Percentiles rank a stretch among this genome's conserved stretches.
These are phyloP conservation scores for Stichodactyla helianthus DNA, from an alignment of 64 coral and sea anemone species.

Conservation along the genomic window DNA sequence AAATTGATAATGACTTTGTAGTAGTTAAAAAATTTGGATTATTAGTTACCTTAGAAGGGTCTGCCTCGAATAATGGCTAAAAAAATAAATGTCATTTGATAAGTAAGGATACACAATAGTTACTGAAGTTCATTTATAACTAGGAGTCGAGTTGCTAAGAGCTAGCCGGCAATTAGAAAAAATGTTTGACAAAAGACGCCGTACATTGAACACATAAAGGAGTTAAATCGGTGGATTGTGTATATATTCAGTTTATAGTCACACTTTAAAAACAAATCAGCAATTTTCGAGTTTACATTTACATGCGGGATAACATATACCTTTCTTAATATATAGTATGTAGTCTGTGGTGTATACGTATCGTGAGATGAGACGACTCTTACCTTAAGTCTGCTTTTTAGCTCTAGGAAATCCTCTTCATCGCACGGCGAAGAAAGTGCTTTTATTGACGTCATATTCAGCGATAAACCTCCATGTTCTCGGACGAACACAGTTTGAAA, in stretches of 20 bases:
- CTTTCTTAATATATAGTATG: neutral
- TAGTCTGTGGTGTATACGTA: neutral
- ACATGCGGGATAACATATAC: neutral
- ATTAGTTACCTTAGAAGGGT: slow-evolving; percentile 47
- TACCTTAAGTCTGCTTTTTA: slow-evolving; percentile 39
- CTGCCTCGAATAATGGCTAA: slow-evolving; percentile 63
- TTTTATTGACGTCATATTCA: slow-evolving; percentile 20
- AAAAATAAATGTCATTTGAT: slow-evolving; percentile 11
- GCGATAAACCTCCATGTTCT: neutral
- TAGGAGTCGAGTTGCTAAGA: neutral
- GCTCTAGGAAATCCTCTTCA: slow-evolving; percentile 41
- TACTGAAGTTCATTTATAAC: slow-evolving; percentile 4
- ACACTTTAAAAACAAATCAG: neutral
- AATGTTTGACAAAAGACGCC: neutral
- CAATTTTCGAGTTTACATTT: too few relatives aligned
- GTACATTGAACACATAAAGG: neutral
- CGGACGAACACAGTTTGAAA: neutral
- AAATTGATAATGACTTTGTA: neutral
- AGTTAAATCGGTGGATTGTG: neutral
- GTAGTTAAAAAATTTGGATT: neutral
- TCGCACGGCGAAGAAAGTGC: neutral
- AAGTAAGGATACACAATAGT: neutral
- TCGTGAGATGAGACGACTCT: neutral
- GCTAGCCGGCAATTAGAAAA: neutral
- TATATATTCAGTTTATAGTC: neutral